Evolutionary conservation across 2,797 vertebrate species (phyloP).

Genomic region (Jordanella pulchra): DNA sequence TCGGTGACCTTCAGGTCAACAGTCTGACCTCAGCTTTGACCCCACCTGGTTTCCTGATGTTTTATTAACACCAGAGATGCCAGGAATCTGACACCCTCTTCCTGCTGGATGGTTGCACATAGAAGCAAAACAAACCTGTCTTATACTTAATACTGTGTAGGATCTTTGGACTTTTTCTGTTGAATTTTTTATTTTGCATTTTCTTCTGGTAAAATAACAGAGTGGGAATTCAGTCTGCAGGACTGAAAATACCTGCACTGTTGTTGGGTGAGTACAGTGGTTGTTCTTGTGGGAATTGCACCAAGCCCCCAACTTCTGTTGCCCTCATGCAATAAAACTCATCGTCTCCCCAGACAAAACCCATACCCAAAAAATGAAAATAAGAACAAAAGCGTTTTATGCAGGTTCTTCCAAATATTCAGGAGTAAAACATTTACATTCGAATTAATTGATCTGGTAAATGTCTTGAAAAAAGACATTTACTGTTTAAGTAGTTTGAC

Average conservation of each 20-base stretch:
- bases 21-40: slow-evolving; percentile 50
- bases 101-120: neutral
- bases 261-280: slow-evolving; percentile 19
- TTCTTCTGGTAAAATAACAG: slow-evolving; percentile 31
- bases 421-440: neutral
- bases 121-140: neutral
- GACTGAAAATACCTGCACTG: slow-evolving; percentile 13
- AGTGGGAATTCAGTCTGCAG: neutral
- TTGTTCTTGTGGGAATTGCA: neutral
- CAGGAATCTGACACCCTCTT: slow-evolving; percentile 2
- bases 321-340: too few relatives aligned
- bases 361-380: neutral
- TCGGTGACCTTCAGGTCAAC: slow-evolving; percentile 47
- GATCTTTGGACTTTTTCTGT: neutral
- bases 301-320: neutral
- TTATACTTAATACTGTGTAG: slow-evolving; percentile 12
- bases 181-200: slow-evolving; percentile 25
- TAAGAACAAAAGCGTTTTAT: neutral
- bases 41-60: slow-evolving; percentile 56
- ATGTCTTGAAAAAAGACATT: too few relatives aligned
- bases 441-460: neutral
- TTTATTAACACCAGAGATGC: slow-evolving; percentile 34
- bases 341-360: neutral
- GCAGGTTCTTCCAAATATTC: neutral
- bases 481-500: too few relatives aligned